Conservation (phyloP, 2,113 vertebrate genomes). For the Cryptomyrus ogoouensis region DNA sequence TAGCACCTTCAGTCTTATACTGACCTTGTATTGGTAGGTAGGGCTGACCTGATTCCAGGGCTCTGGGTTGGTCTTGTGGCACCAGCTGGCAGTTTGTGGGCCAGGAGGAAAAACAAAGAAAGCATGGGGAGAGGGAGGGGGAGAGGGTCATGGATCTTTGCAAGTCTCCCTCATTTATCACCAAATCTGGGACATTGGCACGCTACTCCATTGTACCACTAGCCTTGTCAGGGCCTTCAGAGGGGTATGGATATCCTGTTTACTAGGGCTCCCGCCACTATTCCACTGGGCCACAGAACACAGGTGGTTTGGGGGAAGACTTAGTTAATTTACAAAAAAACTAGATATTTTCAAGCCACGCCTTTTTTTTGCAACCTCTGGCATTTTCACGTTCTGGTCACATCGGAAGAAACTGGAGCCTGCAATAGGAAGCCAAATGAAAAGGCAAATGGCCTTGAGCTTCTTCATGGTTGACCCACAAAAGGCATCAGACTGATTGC, state of each 20-base stretch:
- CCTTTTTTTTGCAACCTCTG: not conserved
- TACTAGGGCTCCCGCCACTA: not conserved
- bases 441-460: not conserved
- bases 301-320: not conserved
- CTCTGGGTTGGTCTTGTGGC: slow-evolving; percentile 78
- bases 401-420: not conserved
- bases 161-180: not conserved
- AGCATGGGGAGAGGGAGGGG: not conserved
- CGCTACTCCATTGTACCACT: not conserved
- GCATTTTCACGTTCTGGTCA: not conserved
- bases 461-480: not conserved
- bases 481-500: not conserved
- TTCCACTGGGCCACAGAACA: not conserved
- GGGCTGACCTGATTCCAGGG: slow-evolving; percentile 85
- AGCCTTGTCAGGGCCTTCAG: not conserved
- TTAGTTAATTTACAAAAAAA: not conserved
- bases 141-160: not conserved
- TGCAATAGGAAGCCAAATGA: not conserved
- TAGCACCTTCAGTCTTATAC: not conserved
- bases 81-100: slow-evolving; percentile 67
- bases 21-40: slow-evolving; percentile 84
- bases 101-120: not conserved
- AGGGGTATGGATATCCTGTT: not conserved
- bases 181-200: not conserved
- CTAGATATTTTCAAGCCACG: not conserved